Base-by-base conservation (phyloP, 2,797 vertebrate genomes). In the Sphenopsis melanotis region DNA sequence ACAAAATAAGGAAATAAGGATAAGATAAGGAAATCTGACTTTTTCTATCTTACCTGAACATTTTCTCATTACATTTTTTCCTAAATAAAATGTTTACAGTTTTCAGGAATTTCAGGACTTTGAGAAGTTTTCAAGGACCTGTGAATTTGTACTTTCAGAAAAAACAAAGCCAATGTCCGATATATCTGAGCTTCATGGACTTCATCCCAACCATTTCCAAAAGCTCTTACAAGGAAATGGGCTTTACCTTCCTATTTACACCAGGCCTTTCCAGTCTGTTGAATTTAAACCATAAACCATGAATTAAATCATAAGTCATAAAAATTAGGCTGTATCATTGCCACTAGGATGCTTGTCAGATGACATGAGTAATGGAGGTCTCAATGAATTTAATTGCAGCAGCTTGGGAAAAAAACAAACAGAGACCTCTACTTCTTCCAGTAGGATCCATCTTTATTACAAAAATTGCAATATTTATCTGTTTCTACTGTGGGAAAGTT, bases 321-420 rank as follows among this genome's bases (percentile, higher is more conserved):
- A 89, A 90, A 89, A n/a, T 27, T 22, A 71, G 22, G 15, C 55
- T 79, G 0, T 60, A 59, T 52, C 57, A 75, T 71, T 47, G 55
- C 56, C 30, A 46, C 21, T 12, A 72, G 32, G 44, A 79, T 72
- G 37, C 9, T 69, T 77, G 78, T 42, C 63, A 85, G 34, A 36
- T 50, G 1, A 63, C 0, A 0, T 15, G 14, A 56, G 53, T 32
- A 79, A 68, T 23, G 7, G 53, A 86, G 63, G 4, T 32, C 50
- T 44, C 13, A n/a, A 68, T 26, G 9, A 89, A 49, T 39, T 49
- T 15, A 32, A 59, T 60, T 49, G 34, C 29, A 49, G 44, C 17
- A 49, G 56, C 44, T 39, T 75, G 44, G 42, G 1, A 37, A 18
- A 19, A 23, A 30, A 72, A 36, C 21, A 39, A 41, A n/a, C 20